These are phyloP conservation scores for Rhinoderma darwinii DNA, from an alignment of 2,113 vertebrate genomes.

Conservation along the genomic window DNA sequence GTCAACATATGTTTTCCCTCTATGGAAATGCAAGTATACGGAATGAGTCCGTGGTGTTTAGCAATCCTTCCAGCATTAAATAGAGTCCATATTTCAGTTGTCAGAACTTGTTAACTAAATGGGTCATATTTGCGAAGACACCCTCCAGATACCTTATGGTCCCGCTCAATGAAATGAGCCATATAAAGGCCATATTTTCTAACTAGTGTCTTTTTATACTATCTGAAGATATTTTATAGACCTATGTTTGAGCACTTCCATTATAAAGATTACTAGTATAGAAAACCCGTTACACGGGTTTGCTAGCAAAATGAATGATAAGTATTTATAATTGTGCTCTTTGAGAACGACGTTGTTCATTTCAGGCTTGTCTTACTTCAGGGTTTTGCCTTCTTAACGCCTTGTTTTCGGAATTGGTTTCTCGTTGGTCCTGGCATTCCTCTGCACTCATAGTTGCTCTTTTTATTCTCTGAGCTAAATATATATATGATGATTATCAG, in stretches of 20 bases:
- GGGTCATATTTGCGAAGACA: conserved; percentile 32
- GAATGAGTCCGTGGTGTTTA: conserved; percentile 32
- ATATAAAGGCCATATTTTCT: conserved; percentile 43
- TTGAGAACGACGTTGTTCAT: too few relatives aligned
- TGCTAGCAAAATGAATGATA: too few relatives aligned
- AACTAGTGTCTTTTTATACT: background rate
- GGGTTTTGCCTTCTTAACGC: too few relatives aligned
- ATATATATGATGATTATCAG: too few relatives aligned
- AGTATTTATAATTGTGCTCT: too few relatives aligned
- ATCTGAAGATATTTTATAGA: background rate
- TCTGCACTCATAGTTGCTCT: too few relatives aligned
- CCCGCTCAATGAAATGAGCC: conserved; percentile 37
- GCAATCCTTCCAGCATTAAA: conserved; percentile 39
- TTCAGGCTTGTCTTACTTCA: too few relatives aligned
- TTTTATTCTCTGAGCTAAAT: too few relatives aligned
- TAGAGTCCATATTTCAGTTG: conserved; percentile 42
- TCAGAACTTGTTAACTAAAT: conserved; percentile 52
- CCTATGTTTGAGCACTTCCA: background rate
- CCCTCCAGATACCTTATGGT: conserved; percentile 48
- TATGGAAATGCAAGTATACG: conserved; percentile 15
- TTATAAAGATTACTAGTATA: background rate
- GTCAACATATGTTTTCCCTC: conserved; percentile 46
- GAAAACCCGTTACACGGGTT: too few relatives aligned
- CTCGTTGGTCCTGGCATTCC: too few relatives aligned
- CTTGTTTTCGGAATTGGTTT: too few relatives aligned